Evolutionary conservation across 2,797 vertebrate genomes (phyloP).

Genomic region (Myotis findleyi): DNA sequence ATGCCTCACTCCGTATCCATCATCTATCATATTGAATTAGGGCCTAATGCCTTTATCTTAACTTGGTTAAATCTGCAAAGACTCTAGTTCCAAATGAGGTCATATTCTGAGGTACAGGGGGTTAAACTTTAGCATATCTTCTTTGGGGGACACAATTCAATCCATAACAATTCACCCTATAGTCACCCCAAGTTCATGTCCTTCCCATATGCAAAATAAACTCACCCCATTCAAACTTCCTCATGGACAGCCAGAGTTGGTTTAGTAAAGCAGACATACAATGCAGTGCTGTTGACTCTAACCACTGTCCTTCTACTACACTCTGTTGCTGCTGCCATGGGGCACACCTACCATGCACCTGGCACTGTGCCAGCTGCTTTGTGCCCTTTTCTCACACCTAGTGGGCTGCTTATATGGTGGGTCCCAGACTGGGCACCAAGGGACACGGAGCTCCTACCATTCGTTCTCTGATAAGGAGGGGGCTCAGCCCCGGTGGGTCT

Average conservation of each 20-base stretch:
- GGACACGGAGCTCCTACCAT: background rate
- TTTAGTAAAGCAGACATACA: background rate
- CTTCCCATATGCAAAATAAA: background rate
- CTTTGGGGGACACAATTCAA: background rate
- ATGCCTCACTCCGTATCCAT: background rate
- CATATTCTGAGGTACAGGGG: background rate
- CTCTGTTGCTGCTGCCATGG: background rate
- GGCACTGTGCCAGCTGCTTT: background rate
- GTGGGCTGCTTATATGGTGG: no score
- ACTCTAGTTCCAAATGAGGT: background rate
- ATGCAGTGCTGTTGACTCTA: background rate
- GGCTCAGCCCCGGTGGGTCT: background rate
- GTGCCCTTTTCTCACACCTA: background rate
- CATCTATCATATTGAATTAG: background rate
- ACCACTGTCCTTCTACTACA: background rate
- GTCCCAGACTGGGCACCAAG: background rate
- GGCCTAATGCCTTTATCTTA: background rate
- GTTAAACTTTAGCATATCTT: background rate
- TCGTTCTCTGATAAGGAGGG: background rate
- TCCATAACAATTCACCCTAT: background rate
- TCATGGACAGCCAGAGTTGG: background rate
- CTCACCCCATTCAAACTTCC: background rate
- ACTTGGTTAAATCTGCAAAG: background rate
- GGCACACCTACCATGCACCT: accelerated
- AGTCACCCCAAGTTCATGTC: background rate